Evolutionary conservation across 2,888 invertebrate genomes (phyloP), one percentile per base, ranked within the genome.

Genomic region (Diarsia mendica): DNA sequence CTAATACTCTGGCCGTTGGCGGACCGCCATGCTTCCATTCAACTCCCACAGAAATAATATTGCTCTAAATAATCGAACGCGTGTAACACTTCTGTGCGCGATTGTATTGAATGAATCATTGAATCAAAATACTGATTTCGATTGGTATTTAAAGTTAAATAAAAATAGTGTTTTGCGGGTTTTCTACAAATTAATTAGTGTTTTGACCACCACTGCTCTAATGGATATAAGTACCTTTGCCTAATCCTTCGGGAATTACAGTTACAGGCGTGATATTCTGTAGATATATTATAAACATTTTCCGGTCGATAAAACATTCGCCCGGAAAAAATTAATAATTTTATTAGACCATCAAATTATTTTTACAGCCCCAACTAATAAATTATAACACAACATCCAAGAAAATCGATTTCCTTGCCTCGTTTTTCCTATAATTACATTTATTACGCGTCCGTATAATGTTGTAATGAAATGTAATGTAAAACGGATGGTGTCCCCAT

Each of bases 21-120:
- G 10, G 9, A 4, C 60, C 49, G 84, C 85, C 84, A 84, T 79
- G 60, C 49, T 65, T 75, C 53, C 80, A 83, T 80, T 83, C 76
- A 83, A 23, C 49, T 71, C 60, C 65, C 66, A 72, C 72, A 28
- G 33, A 86, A 86, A 84, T 84, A 77, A 84, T 77, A 70, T 67
- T 75, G 82, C 70, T 84, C 67, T 69, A 81, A 82, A 87, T 85
- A 84, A 65, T 77, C 72, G 69, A 74, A 74, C 67, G 67, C 23
- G 71, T 78, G 71, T 63, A 49, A 75, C 83, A 77, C 82, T 79
- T 74, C 70, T 79, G 79, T 74, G 53, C 70, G 63, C 39, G 73
- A 79, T 77, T 84, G 58, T 79, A 67, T 64, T 67, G 72, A 75
- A 75, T 89, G 87, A 89, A 79, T 88, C 89, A 87, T 77, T 67